Evolutionary conservation across 2,113 vertebrate genomes (phyloP).

Genomic region (zebrafish (Danio rerio)): DNA sequence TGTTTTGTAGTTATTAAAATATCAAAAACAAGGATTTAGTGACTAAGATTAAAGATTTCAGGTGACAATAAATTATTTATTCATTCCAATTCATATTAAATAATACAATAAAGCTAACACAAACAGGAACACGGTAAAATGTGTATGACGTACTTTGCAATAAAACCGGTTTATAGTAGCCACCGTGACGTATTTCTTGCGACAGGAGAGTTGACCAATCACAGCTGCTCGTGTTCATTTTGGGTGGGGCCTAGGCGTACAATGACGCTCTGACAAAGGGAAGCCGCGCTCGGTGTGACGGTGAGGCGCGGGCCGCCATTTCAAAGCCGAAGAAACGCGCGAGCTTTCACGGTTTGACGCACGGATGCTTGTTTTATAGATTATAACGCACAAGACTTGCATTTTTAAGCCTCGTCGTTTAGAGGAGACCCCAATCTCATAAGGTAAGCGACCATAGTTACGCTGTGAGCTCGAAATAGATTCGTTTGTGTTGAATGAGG

Average conservation of each 20-base stretch:
- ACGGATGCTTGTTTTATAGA: neutral
- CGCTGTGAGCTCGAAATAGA: neutral
- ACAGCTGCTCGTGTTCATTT: neutral
- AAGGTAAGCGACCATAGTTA: neutral
- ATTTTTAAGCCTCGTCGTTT: neutral
- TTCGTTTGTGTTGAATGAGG: neutral
- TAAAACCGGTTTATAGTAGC: neutral
- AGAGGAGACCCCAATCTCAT: neutral
- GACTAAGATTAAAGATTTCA: too few relatives aligned
- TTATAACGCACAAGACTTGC: neutral
- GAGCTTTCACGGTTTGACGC: neutral
- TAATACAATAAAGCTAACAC: too few relatives aligned
- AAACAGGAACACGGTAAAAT: too few relatives aligned
- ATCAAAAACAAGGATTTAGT: too few relatives aligned
- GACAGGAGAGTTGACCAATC: neutral
- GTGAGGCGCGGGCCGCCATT: conserved; percentile 70
- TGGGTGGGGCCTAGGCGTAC: neutral
- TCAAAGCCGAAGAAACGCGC: conserved; percentile 53
- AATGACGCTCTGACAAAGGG: conserved; percentile 52
- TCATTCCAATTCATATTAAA: too few relatives aligned
- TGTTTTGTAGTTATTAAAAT: too few relatives aligned
- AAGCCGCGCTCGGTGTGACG: conserved; percentile 54
- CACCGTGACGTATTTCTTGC: neutral
- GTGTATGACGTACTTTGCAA: neutral
- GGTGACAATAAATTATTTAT: too few relatives aligned